Percentiles rank a stretch among this genome's conserved stretches.
Evolutionary conservation across 2,113 vertebrate species (phyloP).

Genomic region (Brienomyrus longianalis): DNA sequence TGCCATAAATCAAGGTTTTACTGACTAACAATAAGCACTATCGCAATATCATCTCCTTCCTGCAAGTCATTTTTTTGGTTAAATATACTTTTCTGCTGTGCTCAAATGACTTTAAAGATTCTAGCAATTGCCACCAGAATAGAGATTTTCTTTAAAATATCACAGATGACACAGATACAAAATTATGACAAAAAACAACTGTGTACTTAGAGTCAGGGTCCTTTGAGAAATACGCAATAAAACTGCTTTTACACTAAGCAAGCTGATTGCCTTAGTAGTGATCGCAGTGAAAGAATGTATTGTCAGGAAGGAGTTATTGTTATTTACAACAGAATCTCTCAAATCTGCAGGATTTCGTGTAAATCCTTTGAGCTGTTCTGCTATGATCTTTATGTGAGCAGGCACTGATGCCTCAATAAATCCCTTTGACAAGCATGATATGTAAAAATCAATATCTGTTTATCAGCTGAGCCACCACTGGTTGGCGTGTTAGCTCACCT

Average conservation of each 20-base stretch:
- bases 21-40: not conserved
- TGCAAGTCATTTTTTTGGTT: not conserved
- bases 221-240: constrained; percentile 36
- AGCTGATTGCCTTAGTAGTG: constrained; percentile 59
- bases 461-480: constrained; percentile 71
- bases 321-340: constrained; percentile 67
- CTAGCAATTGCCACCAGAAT: not conserved
- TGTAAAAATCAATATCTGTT: constrained; percentile 85
- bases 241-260: constrained; percentile 52
- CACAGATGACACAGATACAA: not conserved
- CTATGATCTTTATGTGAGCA: constrained; percentile 58
- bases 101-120: not conserved
- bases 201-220: not conserved
- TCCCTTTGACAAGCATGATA: constrained; percentile 78
- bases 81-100: not conserved
- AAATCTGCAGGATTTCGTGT: constrained; percentile 63
- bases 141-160: not conserved
- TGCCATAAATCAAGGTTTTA: not conserved
- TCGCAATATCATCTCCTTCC: not conserved
- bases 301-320: constrained; percentile 49
- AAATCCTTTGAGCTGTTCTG: constrained; percentile 65
- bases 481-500: constrained; percentile 55
- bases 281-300: constrained; percentile 50
- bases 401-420: constrained; percentile 68
- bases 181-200: not conserved